Conservation (phyloP, 2,888 invertebrate species). For the Hoplodrina blanda region DNA sequence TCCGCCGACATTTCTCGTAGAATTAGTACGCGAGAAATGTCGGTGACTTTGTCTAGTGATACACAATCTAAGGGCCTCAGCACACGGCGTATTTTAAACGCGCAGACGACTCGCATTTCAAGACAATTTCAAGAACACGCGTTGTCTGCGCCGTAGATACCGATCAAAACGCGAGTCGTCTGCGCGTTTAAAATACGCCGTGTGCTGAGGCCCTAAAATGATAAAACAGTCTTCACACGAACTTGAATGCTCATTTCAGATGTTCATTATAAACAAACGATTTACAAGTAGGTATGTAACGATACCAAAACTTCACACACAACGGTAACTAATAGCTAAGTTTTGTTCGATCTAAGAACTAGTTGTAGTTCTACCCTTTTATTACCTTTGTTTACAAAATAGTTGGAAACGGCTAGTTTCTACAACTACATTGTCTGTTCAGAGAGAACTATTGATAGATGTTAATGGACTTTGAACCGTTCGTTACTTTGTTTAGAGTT, state of each 20-base stretch:
- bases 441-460: constrained; percentile 37
- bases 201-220: too few species aligned
- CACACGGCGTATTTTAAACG: too few species aligned
- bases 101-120: too few species aligned
- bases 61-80: too few species aligned
- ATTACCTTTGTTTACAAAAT: constrained; percentile 52
- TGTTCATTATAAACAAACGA: constrained; percentile 10
- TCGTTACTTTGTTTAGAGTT: constrained; percentile 40
- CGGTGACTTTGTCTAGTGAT: too few species aligned
- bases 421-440: constrained; percentile 40
- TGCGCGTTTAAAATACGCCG: too few species aligned
- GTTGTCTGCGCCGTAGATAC: too few species aligned
- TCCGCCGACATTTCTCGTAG: too few species aligned
- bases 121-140: too few species aligned
- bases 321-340: constrained; percentile 36
- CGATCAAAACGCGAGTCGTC: too few species aligned
- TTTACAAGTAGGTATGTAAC: background rate
- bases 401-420: constrained; percentile 43
- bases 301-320: constrained; percentile 19
- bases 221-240: background rate
- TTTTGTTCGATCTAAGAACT: constrained; percentile 37
- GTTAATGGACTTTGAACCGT: constrained; percentile 44
- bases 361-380: constrained; percentile 33
- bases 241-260: constrained; percentile 12
- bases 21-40: too few species aligned